Evolutionary conservation across 2,113 vertebrate genomes (phyloP).

Genomic region (Otolemur garnettii): DNA sequence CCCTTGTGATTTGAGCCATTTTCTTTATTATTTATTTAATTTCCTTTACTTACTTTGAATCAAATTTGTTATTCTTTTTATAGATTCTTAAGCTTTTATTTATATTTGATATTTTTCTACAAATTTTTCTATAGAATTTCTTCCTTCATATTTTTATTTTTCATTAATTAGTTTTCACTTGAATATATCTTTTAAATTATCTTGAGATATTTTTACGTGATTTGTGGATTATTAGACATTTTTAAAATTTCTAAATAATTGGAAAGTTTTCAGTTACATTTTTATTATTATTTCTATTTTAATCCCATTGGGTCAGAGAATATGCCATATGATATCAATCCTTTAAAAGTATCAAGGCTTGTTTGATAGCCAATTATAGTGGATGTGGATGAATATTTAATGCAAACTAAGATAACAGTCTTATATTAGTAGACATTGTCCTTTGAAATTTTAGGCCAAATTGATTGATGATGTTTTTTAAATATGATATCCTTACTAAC

Average conservation of each 20-base stretch:
- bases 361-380: not conserved
- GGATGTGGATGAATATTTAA: not conserved
- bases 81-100: not conserved
- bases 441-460: not conserved
- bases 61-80: not conserved
- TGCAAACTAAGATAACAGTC: not conserved
- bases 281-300: not conserved
- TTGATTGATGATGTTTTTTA: not conserved
- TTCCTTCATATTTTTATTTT: not conserved
- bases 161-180: not conserved
- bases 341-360: not conserved
- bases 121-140: not conserved
- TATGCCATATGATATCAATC: not conserved
- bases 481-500: not conserved
- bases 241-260: not conserved
- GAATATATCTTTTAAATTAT: not conserved
- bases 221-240: not conserved
- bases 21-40: not conserved
- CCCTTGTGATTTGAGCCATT: not conserved
- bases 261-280: not conserved
- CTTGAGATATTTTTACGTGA: not conserved
- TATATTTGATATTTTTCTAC: not conserved
- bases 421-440: not conserved
- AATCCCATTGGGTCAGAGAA: not conserved
- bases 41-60: not conserved